Evolutionary conservation across 2,888 invertebrate genomes (phyloP).

Genomic region (Dendrolimus pini): DNA sequence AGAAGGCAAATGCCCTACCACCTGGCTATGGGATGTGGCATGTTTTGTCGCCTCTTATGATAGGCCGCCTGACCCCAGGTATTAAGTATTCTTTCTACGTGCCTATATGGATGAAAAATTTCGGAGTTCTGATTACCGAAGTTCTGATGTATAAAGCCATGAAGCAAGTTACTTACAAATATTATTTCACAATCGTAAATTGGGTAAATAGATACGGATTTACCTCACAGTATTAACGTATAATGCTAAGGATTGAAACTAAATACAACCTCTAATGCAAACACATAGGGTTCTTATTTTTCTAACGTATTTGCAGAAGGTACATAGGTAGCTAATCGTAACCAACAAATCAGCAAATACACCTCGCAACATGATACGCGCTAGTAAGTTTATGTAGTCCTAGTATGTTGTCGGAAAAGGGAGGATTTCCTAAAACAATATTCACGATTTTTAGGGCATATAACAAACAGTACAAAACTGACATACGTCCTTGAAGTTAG

Average conservation of each 20-base stretch:
- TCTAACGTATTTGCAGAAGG: constrained; percentile 10
- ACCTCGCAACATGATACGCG: constrained; percentile 48
- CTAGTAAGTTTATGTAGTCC: constrained; percentile 38
- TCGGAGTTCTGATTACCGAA: too few relatives aligned
- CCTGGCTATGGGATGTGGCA: too few relatives aligned
- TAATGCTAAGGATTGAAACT: background rate
- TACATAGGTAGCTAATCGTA: background rate
- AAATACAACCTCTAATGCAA: background rate
- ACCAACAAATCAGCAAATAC: constrained; percentile 5
- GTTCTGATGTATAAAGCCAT: too few relatives aligned
- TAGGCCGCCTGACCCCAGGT: too few relatives aligned
- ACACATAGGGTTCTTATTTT: background rate
- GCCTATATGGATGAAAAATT: too few relatives aligned
- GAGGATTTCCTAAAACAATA: background rate
- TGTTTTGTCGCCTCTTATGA: too few relatives aligned
- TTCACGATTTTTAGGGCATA: too few relatives aligned
- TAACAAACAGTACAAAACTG: too few relatives aligned
- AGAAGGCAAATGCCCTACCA: too few relatives aligned
- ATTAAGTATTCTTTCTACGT: too few relatives aligned
- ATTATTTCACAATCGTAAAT: background rate
- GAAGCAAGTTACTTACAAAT: too few relatives aligned
- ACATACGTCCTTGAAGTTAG: too few relatives aligned
- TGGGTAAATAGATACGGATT: background rate
- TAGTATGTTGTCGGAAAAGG: constrained; percentile 16
- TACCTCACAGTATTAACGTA: background rate